Evolutionary conservation across 2,113 vertebrate species (phyloP).

Genomic region (Phalacrocorax pelagicus): DNA sequence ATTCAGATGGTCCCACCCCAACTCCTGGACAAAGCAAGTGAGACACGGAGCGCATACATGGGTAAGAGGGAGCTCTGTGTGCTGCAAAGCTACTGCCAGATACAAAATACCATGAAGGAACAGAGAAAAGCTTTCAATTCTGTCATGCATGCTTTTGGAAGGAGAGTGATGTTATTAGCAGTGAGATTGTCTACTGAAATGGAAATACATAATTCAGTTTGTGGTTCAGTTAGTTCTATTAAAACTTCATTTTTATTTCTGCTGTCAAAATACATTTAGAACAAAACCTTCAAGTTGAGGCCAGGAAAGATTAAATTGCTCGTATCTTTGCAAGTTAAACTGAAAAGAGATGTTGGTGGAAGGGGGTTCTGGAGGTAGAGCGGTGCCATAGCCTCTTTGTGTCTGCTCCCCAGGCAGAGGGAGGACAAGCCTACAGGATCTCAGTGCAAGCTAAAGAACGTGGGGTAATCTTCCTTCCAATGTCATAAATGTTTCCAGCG

Average conservation of each 20-base stretch:
- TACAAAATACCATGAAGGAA: neutral
- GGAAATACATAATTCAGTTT: conserved; percentile 65
- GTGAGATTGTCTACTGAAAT: conserved; percentile 42
- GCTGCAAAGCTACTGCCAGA: neutral
- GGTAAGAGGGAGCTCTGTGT: conserved; percentile 1
- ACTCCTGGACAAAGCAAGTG: neutral
- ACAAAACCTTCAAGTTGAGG: conserved; percentile 17
- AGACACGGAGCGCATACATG: neutral
- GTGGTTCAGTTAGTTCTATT: conserved; percentile 57
- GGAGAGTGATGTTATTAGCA: conserved; percentile 43
- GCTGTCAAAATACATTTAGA: conserved; percentile 57
- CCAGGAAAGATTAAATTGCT: conserved; percentile 42
- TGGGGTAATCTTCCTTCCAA: neutral
- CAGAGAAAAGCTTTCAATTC: conserved; percentile 36
- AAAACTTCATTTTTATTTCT: conserved; percentile 59
- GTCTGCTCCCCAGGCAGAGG: rapidly evolving
- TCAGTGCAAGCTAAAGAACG: neutral
- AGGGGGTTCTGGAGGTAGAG: neutral
- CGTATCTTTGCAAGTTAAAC: conserved; percentile 22
- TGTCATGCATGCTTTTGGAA: conserved; percentile 39
- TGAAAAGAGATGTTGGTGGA: conserved; percentile 2
- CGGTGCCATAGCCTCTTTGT: neutral
- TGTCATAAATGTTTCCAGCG: neutral
- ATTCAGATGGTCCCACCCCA: conserved; percentile 11
- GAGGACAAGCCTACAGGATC: neutral